Conservation (phyloP, 92 coral and sea anemone genomes). For the Palythoa caribaeorum region DNA sequence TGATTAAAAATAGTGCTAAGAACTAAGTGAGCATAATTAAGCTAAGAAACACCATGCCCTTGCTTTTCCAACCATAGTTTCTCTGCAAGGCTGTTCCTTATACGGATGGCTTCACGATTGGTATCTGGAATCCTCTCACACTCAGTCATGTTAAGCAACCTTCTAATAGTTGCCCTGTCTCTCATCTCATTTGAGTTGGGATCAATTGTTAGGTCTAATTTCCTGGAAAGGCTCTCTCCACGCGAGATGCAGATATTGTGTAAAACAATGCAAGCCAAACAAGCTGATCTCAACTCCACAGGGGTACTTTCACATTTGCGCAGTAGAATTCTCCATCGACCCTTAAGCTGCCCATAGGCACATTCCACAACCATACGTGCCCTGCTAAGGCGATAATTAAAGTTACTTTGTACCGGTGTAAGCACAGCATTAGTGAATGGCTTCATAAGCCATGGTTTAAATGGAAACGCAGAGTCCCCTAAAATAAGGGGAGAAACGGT, state of each 20-base stretch:
- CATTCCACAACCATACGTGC: constrained; percentile 68
- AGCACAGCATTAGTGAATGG: constrained; percentile 66
- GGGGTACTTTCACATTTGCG: constrained; percentile 73
- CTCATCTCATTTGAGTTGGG: constrained; percentile 59
- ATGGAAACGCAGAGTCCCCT: constrained; percentile 61
- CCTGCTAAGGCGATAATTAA: constrained; percentile 55
- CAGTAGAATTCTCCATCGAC: constrained; percentile 69
- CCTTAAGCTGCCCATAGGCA: constrained; percentile 74
- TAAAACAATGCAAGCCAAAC: constrained; percentile 64
- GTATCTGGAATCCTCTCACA: constrained; percentile 63
- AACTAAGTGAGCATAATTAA: constrained; percentile 13
- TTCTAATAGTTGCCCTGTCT: constrained; percentile 64
- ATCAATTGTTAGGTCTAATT: constrained; percentile 66
- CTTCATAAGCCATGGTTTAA: constrained; percentile 60
- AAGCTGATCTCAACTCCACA: constrained; percentile 49
- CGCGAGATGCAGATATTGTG: constrained; percentile 67
- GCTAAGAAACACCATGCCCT: constrained; percentile 55
- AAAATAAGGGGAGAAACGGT: constrained; percentile 47
- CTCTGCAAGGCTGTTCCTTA: constrained; percentile 61
- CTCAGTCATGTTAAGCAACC: constrained; percentile 59
- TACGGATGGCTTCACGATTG: constrained; percentile 52
- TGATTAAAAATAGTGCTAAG: constrained; percentile 13
- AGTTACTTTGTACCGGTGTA: constrained; percentile 59
- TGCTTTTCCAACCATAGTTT: constrained; percentile 72
- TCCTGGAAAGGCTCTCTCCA: constrained; percentile 53